A percentile compares a stretch with the other conserved stretches of the same genome.
Evolutionary conservation across 2,888 invertebrate species (phyloP).

Genomic region (Cerceris rybyensis): DNA sequence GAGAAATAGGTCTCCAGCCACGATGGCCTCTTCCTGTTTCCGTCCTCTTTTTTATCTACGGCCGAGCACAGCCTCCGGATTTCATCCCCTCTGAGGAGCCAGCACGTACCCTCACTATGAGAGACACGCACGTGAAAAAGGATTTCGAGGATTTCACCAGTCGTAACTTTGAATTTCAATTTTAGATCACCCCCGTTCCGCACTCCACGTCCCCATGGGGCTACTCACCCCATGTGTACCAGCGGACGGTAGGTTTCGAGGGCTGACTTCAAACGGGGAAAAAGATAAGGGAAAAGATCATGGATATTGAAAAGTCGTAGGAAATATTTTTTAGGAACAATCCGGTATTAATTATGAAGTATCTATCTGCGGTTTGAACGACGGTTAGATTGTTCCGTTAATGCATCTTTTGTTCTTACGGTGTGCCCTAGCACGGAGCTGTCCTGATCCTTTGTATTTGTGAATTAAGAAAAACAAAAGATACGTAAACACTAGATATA

Average conservation of each 20-base stretch:
- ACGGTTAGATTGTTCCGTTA: no score
- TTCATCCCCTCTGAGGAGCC: constrained; percentile 20
- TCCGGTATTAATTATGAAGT: no score
- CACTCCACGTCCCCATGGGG: constrained; percentile 20
- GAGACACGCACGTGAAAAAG: constrained; percentile 35
- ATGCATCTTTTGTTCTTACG: no score
- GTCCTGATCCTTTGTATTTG: no score
- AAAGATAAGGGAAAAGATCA: neutral
- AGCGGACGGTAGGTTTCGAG: constrained; percentile 18
- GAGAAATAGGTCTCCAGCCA: neutral
- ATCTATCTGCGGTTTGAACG: no score
- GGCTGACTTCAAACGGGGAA: constrained; percentile 10
- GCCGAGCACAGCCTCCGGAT: constrained; percentile 25
- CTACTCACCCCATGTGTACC: constrained; percentile 12
- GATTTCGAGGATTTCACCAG: constrained; percentile 38
- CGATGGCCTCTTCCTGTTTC: constrained; percentile 2
- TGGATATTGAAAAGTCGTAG: neutral
- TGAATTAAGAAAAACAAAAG: no score
- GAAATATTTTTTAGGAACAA: no score
- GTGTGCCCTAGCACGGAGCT: no score
- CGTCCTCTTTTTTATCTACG: constrained; percentile 21
- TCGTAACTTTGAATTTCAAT: constrained; percentile 60
- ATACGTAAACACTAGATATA: no score
- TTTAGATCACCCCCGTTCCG: constrained; percentile 28
- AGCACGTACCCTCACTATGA: constrained; percentile 21